phyloP scores from a whole-genome alignment of 2,888 invertebrate species.

The Caenorhabditis sulstoni region DNA sequence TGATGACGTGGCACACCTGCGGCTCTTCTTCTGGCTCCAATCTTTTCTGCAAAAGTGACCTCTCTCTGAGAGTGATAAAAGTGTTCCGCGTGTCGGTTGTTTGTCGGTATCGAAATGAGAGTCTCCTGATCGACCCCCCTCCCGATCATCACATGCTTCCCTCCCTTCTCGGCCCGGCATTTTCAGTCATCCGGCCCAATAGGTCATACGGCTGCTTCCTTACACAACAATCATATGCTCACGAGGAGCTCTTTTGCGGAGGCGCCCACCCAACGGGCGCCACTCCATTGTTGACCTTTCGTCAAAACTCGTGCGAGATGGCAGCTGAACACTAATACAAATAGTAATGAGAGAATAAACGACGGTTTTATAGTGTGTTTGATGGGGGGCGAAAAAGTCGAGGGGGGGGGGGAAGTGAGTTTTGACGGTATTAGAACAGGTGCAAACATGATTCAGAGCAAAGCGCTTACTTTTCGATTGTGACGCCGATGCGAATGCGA shows the following conservation, averaged over 20 bases:
- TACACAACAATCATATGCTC: constrained; percentile 31
- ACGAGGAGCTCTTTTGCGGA: too few species aligned
- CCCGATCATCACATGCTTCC: background rate
- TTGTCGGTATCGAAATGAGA: too few species aligned
- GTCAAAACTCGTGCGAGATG: background rate
- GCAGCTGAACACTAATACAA: constrained; percentile 48
- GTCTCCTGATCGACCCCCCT: background rate
- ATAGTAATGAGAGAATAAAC: constrained; percentile 29
- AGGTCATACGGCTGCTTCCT: too few species aligned
- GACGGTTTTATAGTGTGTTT: background rate
- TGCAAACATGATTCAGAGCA: too few species aligned
- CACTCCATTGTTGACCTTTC: constrained; percentile 43
- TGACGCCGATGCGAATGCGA: background rate
- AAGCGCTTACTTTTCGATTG: background rate
- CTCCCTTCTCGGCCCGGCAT: too few species aligned
- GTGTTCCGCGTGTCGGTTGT: too few species aligned
- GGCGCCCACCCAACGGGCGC: constrained; percentile 41
- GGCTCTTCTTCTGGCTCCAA: too few species aligned
- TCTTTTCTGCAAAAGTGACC: too few species aligned
- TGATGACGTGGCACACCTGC: too few species aligned
- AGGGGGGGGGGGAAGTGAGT: constrained; percentile 7
- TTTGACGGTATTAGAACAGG: too few species aligned
- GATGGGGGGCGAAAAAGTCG: constrained; percentile 5
- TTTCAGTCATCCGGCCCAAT: too few species aligned
- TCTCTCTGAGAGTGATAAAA: too few species aligned